phyloP scores from a whole-genome alignment of 2,888 invertebrate genomes.

The Stenolophus ochropezus region DNA sequence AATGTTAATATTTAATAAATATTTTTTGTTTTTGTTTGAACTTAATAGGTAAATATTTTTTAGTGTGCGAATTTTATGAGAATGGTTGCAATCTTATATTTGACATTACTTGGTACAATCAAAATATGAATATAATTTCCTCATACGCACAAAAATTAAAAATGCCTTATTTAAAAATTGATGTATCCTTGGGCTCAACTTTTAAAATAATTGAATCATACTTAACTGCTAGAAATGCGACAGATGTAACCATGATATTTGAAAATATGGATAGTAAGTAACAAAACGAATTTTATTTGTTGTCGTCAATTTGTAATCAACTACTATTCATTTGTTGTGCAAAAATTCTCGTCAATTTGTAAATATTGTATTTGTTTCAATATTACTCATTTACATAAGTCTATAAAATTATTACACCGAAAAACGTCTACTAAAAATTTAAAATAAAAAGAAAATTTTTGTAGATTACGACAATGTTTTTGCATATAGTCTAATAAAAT shows the following conservation, averaged over 20 bases:
- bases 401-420: too few relatives aligned
- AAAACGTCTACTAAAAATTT: too few relatives aligned
- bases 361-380: too few relatives aligned
- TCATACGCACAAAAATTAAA: not conserved
- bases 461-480: too few relatives aligned
- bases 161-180: constrained; percentile 35
- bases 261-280: constrained; percentile 29
- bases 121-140: not conserved
- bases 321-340: too few relatives aligned
- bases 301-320: too few relatives aligned
- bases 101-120: constrained; percentile 25
- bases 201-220: constrained; percentile 21
- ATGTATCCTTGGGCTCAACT: not conserved
- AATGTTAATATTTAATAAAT: not conserved
- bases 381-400: too few relatives aligned
- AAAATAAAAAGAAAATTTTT: too few relatives aligned
- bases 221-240: constrained; percentile 38
- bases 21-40: not conserved
- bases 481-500: too few relatives aligned
- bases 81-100: constrained; percentile 15
- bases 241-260: constrained; percentile 30
- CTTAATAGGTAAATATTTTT: not conserved
- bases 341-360: too few relatives aligned
- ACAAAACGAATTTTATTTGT: not conserved
- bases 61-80: constrained; percentile 26